Evolutionary conservation across 1,140 invertebrate genomes (phyloP), one percentile per base, ranked within the genome.

Genomic region (Solenopsis invicta): DNA sequence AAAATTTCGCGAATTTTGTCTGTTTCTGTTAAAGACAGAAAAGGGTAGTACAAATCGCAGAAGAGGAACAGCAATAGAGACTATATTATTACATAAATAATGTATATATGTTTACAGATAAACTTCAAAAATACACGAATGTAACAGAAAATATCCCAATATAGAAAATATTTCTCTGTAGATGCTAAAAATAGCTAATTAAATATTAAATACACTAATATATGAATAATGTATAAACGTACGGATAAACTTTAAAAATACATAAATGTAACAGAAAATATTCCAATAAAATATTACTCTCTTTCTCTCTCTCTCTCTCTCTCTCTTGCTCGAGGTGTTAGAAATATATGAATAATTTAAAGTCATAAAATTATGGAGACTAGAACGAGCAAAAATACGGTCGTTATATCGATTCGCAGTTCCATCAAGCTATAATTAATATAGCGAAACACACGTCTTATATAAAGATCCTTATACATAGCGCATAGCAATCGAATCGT

Each of bases 401-500:
- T 64, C 12, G 18, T 24, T 24, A 59, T 78, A 66, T 78, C 18
- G 76, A 78, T 78, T 48, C 24, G 45, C 24, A 6, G 45, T 66
- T 34, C 37, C 13, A 45, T 37, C 29, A 29, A 2, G 41, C 24
- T 66, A 78, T 66, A 78, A 78, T 78, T 78, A 78, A 78, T 78
- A 78, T 66, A 12, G 24, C 24, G 29, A 66, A 78, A 48, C 29
- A 66, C 48, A 64, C 37, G 45, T 50, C 45, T 21, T 21, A 50
- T 29, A 48, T 66, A 66, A 64, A 64, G 29, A 77, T 67, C 13
- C 10, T 77, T 62, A 59, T 24, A 84, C 74, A 24, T 54, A 37
- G 16, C 21, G 37, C 54, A 71, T 21, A 71, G 72, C 24, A 62
- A 75, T 85, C 54, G 67, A 66, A 71, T 78, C 54, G 66, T 72